phyloP scores from a whole-genome alignment of 1,140 invertebrate genomes.

The Hylaeus anthracinus region DNA sequence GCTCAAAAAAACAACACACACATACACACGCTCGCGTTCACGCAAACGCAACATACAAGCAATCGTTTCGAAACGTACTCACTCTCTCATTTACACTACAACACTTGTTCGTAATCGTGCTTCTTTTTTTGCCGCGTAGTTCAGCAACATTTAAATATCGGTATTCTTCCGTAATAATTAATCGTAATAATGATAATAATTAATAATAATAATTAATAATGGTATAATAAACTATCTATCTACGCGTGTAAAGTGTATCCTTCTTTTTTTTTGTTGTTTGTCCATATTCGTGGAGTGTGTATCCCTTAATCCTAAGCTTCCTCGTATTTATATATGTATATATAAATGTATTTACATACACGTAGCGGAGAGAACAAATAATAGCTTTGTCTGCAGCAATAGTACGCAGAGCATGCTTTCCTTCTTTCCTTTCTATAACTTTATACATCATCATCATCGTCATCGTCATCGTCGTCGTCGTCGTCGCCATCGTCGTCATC shows the following conservation, averaged over 20 bases:
- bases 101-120: conserved; percentile 55
- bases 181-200: conserved; percentile 72
- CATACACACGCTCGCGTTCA: conserved; percentile 18
- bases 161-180: conserved; percentile 74
- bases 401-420: conserved; percentile 75
- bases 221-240: conserved; percentile 76
- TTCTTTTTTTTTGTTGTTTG: conserved; percentile 35
- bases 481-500: conserved; percentile 11
- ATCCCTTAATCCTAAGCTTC: conserved; percentile 56
- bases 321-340: conserved; percentile 76
- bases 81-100: conserved; percentile 46
- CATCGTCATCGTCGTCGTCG: conserved; percentile 11
- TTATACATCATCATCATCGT: conserved; percentile 67
- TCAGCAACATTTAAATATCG: conserved; percentile 79
- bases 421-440: conserved; percentile 61
- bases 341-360: conserved; percentile 68
- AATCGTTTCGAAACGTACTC: conserved; percentile 26
- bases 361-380: conserved; percentile 65
- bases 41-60: conserved; percentile 29
- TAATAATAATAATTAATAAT: conserved; percentile 64
- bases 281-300: conserved; percentile 66
- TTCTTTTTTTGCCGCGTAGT: conserved; percentile 62
- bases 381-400: conserved; percentile 67
- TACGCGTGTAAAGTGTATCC: conserved; percentile 70
- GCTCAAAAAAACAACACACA: conserved; percentile 33